phyloP scores from a whole-genome alignment of 2,888 invertebrate species.

The Phyllotreta cruciferae region DNA sequence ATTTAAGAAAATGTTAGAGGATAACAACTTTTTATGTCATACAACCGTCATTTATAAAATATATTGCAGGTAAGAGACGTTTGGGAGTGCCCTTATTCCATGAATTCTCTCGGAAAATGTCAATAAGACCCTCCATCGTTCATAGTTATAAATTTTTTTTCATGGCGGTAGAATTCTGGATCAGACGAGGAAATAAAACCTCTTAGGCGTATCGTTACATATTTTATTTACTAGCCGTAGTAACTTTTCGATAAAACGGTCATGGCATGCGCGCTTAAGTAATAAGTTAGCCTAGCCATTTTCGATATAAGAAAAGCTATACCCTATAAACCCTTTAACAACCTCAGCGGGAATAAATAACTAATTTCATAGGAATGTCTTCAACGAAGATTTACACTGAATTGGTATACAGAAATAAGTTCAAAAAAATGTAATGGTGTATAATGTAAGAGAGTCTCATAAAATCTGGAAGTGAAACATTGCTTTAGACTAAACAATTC shows the following conservation, averaged over 20 bases:
- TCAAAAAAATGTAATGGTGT: too few species aligned
- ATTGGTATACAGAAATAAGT: too few species aligned
- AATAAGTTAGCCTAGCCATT: conserved; percentile 5
- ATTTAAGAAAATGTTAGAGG: conserved; percentile 7
- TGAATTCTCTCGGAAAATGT: conserved; percentile 15
- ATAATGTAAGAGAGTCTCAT: too few species aligned
- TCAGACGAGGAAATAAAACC: conserved; percentile 18
- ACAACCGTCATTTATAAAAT: conserved; percentile 14
- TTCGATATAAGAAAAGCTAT: too few species aligned
- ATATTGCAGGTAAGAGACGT: conserved; percentile 22
- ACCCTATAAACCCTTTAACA: too few species aligned
- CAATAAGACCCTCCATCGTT: conserved; percentile 17
- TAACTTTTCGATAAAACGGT: conserved; percentile 19
- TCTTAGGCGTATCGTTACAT: conserved; percentile 16
- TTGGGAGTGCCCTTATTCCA: conserved; percentile 13
- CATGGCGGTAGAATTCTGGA: conserved; percentile 9
- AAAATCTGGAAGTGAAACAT: too few species aligned
- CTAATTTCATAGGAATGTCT: too few species aligned
- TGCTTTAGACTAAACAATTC: conserved; percentile 1
- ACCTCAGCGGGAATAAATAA: too few species aligned
- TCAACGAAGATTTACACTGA: too few species aligned
- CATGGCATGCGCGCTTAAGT: conserved; percentile 7
- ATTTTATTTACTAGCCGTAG: conserved; percentile 21
- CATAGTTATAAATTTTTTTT: conserved; percentile 22
- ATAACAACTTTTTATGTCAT: conserved; percentile 19